Evolutionary conservation across 1,140 invertebrate genomes (phyloP), one percentile per base, ranked within the genome.

Genomic region (Temnothorax longispinosus): DNA sequence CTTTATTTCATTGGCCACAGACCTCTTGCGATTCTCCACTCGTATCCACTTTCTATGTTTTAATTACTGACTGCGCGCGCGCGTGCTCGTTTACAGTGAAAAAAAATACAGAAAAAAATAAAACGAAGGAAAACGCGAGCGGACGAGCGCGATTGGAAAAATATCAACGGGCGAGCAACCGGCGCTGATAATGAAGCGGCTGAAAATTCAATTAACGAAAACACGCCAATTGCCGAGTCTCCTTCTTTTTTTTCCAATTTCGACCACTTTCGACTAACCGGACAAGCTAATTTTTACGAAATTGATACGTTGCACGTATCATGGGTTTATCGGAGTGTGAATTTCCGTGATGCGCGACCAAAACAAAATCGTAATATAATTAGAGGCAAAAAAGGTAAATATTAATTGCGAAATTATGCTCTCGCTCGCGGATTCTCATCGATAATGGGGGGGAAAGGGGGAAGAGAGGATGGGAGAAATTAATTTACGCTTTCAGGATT

Each of bases 241-340:
- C 35, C 62, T 72, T 50, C 18, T 35, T 62, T 85, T 77, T 85
- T 60, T 87, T 69, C 15, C 47, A 56, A 72, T 81, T 71, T 60
- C 50, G 10, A 86, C 41, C 76, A 65, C 65, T 80, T 64, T 82
- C 85, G 52, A 50, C 65, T 80, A 69, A 82, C 56, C 54, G 41
- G 60, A 88, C 72, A 89, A 69, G 54, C 82, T 86, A 89, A 88
- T 89, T 89, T 89, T 87, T 85, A 50, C 74, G 62, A 87, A 72
- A 77, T 65, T 69, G 65, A 78, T 75, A 76, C 60, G 47, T 78
- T 85, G 44, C 47, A 32, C 27, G 21, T 72, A 82, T 78, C 58
- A 75, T 27, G 15, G 62, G 47, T 78, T 85, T 78, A 74, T 75
- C 54, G 67, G n/a, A 84, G 56, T 75, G 80, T 60, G 71, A 84